Percentiles rank a stretch among this genome's conserved stretches.
Conservation (phyloP, 2,113 vertebrate genomes). For the Zosterops pallidus region DNA sequence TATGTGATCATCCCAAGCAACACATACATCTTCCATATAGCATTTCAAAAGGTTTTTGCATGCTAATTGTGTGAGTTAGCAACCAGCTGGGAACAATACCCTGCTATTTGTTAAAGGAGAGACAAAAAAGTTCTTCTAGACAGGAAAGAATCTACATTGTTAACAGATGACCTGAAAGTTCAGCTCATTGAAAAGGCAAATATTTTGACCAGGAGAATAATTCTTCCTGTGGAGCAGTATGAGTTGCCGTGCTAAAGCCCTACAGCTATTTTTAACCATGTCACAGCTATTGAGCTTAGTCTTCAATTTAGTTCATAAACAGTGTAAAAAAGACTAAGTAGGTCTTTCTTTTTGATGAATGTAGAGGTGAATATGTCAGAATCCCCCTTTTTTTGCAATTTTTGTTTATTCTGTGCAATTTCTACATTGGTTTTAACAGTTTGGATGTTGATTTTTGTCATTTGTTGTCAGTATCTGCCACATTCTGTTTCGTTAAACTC, state of each 20-base stretch:
- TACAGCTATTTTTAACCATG: constrained; percentile 12
- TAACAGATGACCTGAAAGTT: constrained; percentile 45
- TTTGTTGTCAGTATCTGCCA: background rate
- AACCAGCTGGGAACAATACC: constrained; percentile 1
- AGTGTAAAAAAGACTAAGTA: background rate
- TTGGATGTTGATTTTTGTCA: background rate
- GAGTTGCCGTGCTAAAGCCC: background rate
- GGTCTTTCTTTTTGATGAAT: constrained; percentile 9
- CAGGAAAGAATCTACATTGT: constrained; percentile 52
- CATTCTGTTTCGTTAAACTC: background rate
- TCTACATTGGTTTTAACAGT: background rate
- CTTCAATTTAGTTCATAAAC: constrained; percentile 26
- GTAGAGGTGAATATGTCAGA: constrained; percentile 10
- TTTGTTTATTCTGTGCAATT: constrained; percentile 3
- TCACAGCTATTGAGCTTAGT: background rate
- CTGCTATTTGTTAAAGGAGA: constrained; percentile 39
- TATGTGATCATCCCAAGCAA: background rate
- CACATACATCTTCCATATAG: background rate
- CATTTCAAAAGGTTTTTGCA: constrained; percentile 9
- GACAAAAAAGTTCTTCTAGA: constrained; percentile 41
- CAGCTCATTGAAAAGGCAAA: constrained; percentile 52
- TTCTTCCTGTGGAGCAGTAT: constrained; percentile 37
- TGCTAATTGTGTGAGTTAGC: constrained; percentile 11
- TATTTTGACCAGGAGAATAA: constrained; percentile 55
- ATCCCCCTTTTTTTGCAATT: background rate